phyloP scores from a whole-genome alignment of 2,888 invertebrate genomes.

The Cosmia pyralina region DNA sequence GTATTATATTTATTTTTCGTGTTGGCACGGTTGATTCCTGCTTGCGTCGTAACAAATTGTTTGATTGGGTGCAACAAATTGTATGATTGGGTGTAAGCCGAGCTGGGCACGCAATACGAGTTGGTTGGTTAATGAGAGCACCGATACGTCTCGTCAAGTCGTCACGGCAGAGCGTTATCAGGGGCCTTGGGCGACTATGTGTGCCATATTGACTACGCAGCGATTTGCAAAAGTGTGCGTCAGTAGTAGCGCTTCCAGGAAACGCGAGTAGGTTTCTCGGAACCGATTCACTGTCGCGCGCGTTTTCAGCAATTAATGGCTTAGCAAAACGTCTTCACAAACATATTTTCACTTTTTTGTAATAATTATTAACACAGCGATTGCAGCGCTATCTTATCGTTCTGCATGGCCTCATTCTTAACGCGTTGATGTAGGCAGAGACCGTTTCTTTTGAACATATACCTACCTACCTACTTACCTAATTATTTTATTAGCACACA shows the following conservation, averaged over 20 bases:
- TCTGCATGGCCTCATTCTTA: constrained; percentile 60
- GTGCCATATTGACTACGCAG: constrained; percentile 77
- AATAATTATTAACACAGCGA: constrained; percentile 38
- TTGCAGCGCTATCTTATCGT: constrained; percentile 66
- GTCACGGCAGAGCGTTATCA: constrained; percentile 87
- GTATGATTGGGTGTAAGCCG: constrained; percentile 86
- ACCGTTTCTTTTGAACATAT: constrained; percentile 18
- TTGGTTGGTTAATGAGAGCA: constrained; percentile 84
- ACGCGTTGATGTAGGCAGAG: constrained; percentile 43
- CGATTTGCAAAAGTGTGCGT: constrained; percentile 79
- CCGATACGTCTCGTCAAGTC: constrained; percentile 82
- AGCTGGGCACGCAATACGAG: constrained; percentile 84
- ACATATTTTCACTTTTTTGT: constrained; percentile 54
- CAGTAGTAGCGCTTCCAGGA: constrained; percentile 88
- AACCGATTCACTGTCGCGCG: constrained; percentile 86
- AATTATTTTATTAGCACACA: not conserved
- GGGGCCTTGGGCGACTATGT: constrained; percentile 82
- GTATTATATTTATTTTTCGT: constrained; percentile 19
- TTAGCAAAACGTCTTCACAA: constrained; percentile 70
- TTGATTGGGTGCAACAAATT: constrained; percentile 72
- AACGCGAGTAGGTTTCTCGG: constrained; percentile 88
- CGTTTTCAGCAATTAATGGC: constrained; percentile 87
- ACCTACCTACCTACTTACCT: not conserved
- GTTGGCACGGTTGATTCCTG: constrained; percentile 27
- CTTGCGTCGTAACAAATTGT: constrained; percentile 75